These are phyloP conservation scores for Corapipo altera DNA, from an alignment of 2,113 vertebrate species.

Conservation along the genomic window DNA sequence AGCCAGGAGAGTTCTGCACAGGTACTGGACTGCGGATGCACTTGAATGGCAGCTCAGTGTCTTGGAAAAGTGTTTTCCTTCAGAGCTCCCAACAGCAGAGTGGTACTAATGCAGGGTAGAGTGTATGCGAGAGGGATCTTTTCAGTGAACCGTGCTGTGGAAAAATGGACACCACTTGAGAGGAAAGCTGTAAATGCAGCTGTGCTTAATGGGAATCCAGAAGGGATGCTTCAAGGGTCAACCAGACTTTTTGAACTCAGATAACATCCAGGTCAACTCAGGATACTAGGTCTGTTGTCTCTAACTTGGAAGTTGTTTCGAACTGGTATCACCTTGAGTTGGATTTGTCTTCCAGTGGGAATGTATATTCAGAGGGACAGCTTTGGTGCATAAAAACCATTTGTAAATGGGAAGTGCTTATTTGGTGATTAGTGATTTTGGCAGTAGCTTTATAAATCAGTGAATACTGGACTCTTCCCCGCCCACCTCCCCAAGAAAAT, in stretches of 20 bases:
- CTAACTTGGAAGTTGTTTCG: background rate
- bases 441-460: background rate
- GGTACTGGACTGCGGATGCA: background rate
- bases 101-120: background rate
- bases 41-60: background rate
- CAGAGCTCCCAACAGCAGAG: background rate
- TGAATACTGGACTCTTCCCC: background rate
- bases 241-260: background rate
- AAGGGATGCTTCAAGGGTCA: background rate
- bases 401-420: background rate
- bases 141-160: background rate
- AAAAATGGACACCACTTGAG: background rate
- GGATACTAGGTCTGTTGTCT: background rate
- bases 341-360: background rate
- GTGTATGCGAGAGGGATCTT: background rate
- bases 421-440: background rate
- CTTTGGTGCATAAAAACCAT: background rate
- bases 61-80: background rate
- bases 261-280: background rate
- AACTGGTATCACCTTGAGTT: background rate
- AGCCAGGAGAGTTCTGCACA: background rate
- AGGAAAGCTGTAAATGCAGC: background rate
- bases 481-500: background rate
- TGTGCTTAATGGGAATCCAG: background rate
- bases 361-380: background rate